Evolutionary conservation across 2,888 invertebrate genomes (phyloP).

Genomic region (Eupithecia insigniata): DNA sequence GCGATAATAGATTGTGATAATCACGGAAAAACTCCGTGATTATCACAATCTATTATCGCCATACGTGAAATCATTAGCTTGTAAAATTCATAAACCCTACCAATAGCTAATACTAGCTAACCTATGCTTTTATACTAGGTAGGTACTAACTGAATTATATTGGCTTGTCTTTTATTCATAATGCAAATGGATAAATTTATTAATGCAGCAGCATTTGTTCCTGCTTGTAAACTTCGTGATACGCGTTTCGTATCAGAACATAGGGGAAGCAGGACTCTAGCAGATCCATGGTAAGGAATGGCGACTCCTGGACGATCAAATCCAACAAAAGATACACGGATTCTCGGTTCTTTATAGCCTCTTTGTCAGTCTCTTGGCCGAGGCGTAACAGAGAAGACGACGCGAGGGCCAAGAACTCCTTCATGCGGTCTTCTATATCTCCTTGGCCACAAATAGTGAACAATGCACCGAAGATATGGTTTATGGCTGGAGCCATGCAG

Average conservation of each 20-base stretch:
- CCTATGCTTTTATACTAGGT: slow-evolving; percentile 21
- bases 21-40: neutral
- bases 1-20: neutral
- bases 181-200: slow-evolving; percentile 51
- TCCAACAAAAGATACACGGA: slow-evolving; percentile 98
- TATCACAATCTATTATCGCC: neutral
- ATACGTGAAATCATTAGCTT: slow-evolving; percentile 8
- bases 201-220: slow-evolving; percentile 87
- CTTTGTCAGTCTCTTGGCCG: slow-evolving; percentile 98
- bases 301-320: slow-evolving; percentile 98
- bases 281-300: slow-evolving; percentile 99
- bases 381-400: slow-evolving; percentile 97
- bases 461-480: slow-evolving; percentile 97
- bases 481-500: slow-evolving; percentile 98
- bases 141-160: slow-evolving; percentile 17
- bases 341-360: slow-evolving; percentile 96
- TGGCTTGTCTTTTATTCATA: slow-evolving; percentile 48
- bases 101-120: slow-evolving; percentile 23
- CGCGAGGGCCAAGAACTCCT: slow-evolving; percentile 96
- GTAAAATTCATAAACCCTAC: slow-evolving; percentile 17
- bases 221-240: slow-evolving; percentile 97
- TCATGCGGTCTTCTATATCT: slow-evolving; percentile 98
- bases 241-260: slow-evolving; percentile 98
- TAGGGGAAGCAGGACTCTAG: slow-evolving; percentile 99
- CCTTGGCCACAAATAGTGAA: slow-evolving; percentile 98